phyloP scores from a whole-genome alignment of 2,113 vertebrate genomes.

The Corvus cornix region DNA sequence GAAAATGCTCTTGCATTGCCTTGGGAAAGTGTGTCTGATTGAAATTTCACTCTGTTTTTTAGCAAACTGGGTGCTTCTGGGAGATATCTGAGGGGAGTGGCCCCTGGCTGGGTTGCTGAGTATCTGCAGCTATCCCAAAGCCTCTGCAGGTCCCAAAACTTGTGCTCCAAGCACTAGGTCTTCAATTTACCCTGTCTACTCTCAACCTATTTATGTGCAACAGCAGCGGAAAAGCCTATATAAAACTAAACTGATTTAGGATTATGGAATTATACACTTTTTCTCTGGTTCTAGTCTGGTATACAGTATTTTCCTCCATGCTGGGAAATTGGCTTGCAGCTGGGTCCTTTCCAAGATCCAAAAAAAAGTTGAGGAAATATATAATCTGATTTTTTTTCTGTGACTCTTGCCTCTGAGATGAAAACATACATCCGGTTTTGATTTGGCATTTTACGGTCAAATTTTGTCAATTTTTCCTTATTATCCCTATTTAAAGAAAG shows the following conservation, averaged over 20 bases:
- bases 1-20: background rate
- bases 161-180: background rate
- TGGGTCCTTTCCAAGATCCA: background rate
- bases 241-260: background rate
- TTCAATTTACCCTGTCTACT: background rate
- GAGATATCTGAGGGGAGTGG: background rate
- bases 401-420: background rate
- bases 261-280: background rate
- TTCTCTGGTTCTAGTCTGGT: background rate
- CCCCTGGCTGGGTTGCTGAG: background rate
- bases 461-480: background rate
- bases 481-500: background rate
- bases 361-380: background rate
- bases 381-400: background rate
- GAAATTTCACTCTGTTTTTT: background rate
- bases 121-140: background rate
- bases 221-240: background rate
- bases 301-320: background rate
- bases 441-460: background rate
- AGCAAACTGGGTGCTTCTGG: background rate
- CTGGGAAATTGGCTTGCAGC: slow-evolving; percentile 12
- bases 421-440: background rate
- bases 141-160: background rate
- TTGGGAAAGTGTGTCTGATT: background rate
- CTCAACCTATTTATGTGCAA: background rate